Percentiles rank a stretch among this genome's conserved stretches.
These are phyloP conservation scores for Muscidifurax raptorellus DNA, from an alignment of 1,140 invertebrate species.

Conservation along the genomic window DNA sequence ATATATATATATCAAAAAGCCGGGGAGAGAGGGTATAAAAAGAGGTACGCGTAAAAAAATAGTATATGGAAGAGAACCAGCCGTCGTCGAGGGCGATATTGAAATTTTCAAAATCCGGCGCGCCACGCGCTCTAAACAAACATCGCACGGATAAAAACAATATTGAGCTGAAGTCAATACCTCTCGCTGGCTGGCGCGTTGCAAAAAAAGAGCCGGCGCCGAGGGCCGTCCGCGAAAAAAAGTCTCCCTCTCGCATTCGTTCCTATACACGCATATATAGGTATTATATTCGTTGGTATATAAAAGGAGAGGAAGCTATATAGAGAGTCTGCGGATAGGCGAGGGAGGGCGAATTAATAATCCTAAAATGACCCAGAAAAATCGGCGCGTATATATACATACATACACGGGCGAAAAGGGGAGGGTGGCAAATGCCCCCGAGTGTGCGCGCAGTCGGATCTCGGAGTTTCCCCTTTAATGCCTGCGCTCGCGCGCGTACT, in stretches of 20 bases:
- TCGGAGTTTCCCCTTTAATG: conserved; percentile 39
- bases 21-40: background rate
- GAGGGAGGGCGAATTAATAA: conserved; percentile 40
- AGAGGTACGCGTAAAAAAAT: background rate
- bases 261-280: background rate
- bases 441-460: background rate
- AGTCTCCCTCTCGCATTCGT: background rate
- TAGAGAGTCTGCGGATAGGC: background rate
- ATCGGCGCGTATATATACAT: background rate
- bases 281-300: background rate
- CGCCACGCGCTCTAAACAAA: conserved; percentile 16
- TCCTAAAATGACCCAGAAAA: conserved; percentile 53
- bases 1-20: background rate
- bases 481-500: background rate
- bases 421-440: conserved; percentile 8
- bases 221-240: background rate
- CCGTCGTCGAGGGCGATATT: conserved; percentile 1
- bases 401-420: background rate
- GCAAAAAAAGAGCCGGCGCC: conserved; percentile 12
- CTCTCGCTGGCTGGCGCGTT: conserved; percentile 21
- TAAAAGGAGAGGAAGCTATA: background rate
- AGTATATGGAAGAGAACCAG: background rate
- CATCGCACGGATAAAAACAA: conserved; percentile 30
- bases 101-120: conserved; percentile 31
- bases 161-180: conserved; percentile 26